These are phyloP conservation scores for Mechanitis mazaeus DNA, from an alignment of 2,888 invertebrate genomes.

Conservation along the genomic window DNA sequence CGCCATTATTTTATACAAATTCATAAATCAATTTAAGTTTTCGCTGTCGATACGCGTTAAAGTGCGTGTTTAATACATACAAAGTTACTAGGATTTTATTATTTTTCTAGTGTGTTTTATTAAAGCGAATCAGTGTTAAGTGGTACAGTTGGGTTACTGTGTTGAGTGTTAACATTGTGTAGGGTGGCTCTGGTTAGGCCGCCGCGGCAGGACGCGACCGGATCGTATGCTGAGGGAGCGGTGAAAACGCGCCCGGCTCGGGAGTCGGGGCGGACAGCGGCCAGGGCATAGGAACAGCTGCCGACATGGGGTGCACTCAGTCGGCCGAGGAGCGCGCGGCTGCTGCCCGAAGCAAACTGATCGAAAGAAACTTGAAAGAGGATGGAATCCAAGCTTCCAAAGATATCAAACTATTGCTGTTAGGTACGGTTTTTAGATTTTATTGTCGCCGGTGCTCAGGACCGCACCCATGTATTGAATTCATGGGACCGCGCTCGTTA, in stretches of 20 bases:
- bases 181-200: conserved; percentile 68
- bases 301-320: conserved; percentile 98
- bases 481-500: conserved; percentile 22
- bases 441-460: conserved; percentile 31
- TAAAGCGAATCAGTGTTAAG: conserved; percentile 53
- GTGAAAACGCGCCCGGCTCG: conserved; percentile 78
- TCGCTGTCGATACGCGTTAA: conserved; percentile 58
- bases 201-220: conserved; percentile 66
- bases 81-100: conserved; percentile 39
- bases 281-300: conserved; percentile 70
- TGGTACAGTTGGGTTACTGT: conserved; percentile 68
- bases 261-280: conserved; percentile 73
- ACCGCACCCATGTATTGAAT: conserved; percentile 64
- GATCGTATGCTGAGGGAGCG: conserved; percentile 76
- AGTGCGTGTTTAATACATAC: conserved; percentile 48
- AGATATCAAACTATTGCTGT: conserved; percentile 97
- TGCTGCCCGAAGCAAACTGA: conserved; percentile 96
- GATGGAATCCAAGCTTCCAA: conserved; percentile 99
- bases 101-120: conserved; percentile 32
- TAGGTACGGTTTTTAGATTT: conserved; percentile 82
- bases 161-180: conserved; percentile 65
- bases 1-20: conserved; percentile 79
- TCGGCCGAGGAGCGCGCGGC: conserved; percentile 99
- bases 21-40: conserved; percentile 71
- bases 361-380: conserved; percentile 98